Evolutionary conservation across 64 coral and sea anemone genomes (phyloP).

Genomic region (Stichodactyla mertensii): DNA sequence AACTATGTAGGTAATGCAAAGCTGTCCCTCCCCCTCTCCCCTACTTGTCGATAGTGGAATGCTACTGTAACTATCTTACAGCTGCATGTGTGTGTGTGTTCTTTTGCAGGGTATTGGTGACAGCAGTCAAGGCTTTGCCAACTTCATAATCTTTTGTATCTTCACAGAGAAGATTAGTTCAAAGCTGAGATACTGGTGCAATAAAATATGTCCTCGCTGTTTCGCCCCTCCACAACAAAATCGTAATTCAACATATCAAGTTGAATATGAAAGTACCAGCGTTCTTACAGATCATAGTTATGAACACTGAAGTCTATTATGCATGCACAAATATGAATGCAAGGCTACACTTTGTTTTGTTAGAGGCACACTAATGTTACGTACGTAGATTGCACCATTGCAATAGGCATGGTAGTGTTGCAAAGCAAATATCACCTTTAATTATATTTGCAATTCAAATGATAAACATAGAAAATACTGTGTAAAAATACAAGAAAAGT

Average conservation of each 20-base stretch:
- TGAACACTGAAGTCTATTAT: background rate
- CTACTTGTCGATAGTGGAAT: too few species aligned
- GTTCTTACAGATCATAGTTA: background rate
- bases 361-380: too few species aligned
- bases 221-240: background rate
- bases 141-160: conserved; percentile 72
- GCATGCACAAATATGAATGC: too few species aligned
- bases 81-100: background rate
- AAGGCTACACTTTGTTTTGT: too few species aligned
- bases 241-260: background rate
- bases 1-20: too few species aligned
- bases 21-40: too few species aligned
- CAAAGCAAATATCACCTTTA: too few species aligned
- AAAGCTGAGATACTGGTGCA: conserved; percentile 16
- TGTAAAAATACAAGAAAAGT: too few species aligned
- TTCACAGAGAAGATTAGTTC: conserved; percentile 58
- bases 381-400: too few species aligned
- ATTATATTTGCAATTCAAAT: too few species aligned
- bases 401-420: too few species aligned
- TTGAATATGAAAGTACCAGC: background rate
- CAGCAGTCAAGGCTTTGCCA: conserved; percentile 62
- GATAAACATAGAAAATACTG: too few species aligned
- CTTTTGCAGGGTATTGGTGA: conserved; percentile 60
- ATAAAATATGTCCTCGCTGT: background rate
- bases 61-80: background rate